Conservation (phyloP, 2,888 invertebrate genomes). For the Schizaphis graminum region DNA sequence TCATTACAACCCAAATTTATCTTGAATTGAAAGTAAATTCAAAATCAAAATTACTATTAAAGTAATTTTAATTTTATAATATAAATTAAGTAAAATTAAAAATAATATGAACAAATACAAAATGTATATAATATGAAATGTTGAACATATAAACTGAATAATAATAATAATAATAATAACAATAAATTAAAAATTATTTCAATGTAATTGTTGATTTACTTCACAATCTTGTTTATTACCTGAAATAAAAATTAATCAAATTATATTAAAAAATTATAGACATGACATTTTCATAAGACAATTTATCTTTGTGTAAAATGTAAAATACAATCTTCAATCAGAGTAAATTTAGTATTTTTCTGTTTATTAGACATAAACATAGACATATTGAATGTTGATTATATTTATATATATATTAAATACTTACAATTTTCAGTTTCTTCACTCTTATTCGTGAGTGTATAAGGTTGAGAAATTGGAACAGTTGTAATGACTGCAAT, state of each 20-base stretch:
- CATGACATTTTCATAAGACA: neutral
- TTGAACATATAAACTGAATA: conserved; percentile 43
- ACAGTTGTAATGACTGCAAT: conserved; percentile 60
- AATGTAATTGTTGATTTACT: conserved; percentile 7
- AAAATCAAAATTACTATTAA: neutral
- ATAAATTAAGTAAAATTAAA: conserved; percentile 29
- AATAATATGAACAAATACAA: conserved; percentile 44
- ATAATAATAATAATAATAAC: neutral
- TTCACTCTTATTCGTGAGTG: neutral
- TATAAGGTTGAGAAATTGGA: conserved; percentile 59
- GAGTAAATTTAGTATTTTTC: neutral
- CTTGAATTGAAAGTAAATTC: neutral
- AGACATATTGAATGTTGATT: neutral
- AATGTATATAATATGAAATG: neutral
- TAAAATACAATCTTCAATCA: neutral
- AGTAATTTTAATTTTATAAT: conserved; percentile 1
- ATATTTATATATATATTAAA: neutral
- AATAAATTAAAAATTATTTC: neutral
- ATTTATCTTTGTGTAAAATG: neutral
- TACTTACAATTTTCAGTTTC: conserved; percentile 45
- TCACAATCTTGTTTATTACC: conserved; percentile 22
- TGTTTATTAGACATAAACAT: neutral
- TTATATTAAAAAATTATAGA: neutral
- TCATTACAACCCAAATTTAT: neutral
- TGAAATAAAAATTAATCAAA: conserved; percentile 18